Base-by-base conservation (phyloP, 2,888 invertebrate genomes). In the Nemoura dubitans region DNA sequence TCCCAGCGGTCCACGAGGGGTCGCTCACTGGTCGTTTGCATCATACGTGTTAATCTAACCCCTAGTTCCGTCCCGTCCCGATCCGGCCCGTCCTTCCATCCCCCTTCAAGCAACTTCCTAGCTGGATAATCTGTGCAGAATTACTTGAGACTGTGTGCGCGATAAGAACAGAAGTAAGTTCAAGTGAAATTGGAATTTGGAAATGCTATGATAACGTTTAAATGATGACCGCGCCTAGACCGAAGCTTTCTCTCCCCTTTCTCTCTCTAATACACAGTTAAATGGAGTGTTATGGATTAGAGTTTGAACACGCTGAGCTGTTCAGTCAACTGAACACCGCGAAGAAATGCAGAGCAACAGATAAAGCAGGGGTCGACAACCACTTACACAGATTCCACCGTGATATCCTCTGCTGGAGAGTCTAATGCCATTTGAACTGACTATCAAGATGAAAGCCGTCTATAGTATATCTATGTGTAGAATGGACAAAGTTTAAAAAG, bases 221-320 rank as follows among this genome's bases (percentile, higher is more conserved):
- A 86, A 81, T 86, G 43, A 86, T 86, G 86, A 28, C 78, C 78
- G 59, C 21, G 59, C 59, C 1, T 59, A 10, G 78, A 26, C 78
- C 28, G 10, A 28, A 26, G 78, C 78, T 28, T 78, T 7, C 59
- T 59, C 59, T 59, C 14, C 59, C 59, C 59, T 59, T 36, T 59
- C 83, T 82, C 86, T n/a, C 83, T 80, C 28, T 81, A 86, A 86
- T 83, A 83, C 86, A 36, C 83, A 30, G 86, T 83, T 86, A 86
- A 86, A 86, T 86, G 86, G 86, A 86, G 86, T 84, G 83, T 83
- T 82, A 86, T 86, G 86, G 86, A 86, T 86, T 86, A 86, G 86
- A 83, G 81, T 80, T 30, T 29, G 42, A n/a, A 28, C 42, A 59
- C 81, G 43, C 43, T 78, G 27, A 27, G 78, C 78, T 78, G 59